Evolutionary conservation across 2,113 vertebrate genomes (phyloP), one percentile per base, ranked within the genome.

Genomic region (Dolichotis patagonum): DNA sequence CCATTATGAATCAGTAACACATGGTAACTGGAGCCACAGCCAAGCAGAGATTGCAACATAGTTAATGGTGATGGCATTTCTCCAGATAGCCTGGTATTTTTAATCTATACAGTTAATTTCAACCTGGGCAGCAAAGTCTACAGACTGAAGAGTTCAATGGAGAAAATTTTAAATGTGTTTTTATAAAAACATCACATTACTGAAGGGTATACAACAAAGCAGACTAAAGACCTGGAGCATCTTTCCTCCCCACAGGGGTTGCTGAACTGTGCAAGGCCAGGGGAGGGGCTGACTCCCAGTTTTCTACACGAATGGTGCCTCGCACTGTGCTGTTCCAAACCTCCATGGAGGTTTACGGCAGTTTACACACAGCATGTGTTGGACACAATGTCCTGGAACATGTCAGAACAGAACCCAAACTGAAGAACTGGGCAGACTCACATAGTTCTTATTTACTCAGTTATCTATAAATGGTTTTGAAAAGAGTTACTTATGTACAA

Each of bases 81-180:
- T 94, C 63, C 32, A 90, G 11, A 67, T 41, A 71, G 93, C 22
- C 24, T 92, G 6, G 11, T 82, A 71, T 9, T 95, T 85, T 92
- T 91, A 94, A 96, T 60, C 1, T 26, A 96, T 17, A 93, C 88
- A 89, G 10, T 88, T 65, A 83, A 95, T 91, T 93, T 96, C 30
- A 96, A 95, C 62, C 46, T 87, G 20, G 30, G 38, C n/a, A 97
- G 69, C 58, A 87, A 93, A 97, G 62, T 92, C 75, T 87, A 91
- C 12, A 54, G 83, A 80, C 41, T 87, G 62, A 67, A 84, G 22
- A 94, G 41, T 91, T 91, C 56, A 87, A 85, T 8, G 24, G 6
- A n/a, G 87, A 86, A 56, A 16, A 28, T 26, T 58, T 77, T 12
- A 85, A 54, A 60, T 82, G 7, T 63, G 1, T 60, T 19, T 77